phyloP scores from a whole-genome alignment of 2,113 vertebrate genomes.

The Elgaria multicarinata region DNA sequence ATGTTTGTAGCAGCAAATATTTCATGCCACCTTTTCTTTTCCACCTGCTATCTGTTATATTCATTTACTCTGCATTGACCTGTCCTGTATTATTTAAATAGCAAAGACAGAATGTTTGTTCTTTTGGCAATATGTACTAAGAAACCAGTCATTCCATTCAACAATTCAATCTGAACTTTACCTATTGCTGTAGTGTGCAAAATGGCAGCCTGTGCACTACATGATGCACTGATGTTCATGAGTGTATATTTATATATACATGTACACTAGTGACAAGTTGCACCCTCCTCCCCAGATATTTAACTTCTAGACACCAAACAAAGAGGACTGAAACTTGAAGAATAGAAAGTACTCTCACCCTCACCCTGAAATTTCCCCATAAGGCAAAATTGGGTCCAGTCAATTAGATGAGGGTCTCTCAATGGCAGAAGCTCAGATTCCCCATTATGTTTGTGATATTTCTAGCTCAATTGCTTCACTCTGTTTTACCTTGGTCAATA shows the following conservation, averaged over 20 bases:
- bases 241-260: too few species aligned
- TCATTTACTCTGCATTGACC: neutral
- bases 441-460: neutral
- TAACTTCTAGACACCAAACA: neutral
- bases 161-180: neutral
- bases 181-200: neutral
- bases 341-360: neutral
- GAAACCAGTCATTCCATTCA: neutral
- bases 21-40: neutral
- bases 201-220: neutral
- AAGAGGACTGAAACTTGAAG: neutral
- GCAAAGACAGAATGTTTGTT: neutral
- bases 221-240: neutral
- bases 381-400: neutral
- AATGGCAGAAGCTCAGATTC: neutral
- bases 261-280: neutral
- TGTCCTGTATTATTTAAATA: neutral
- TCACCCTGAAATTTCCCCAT: neutral
- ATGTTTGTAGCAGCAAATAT: neutral
- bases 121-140: neutral
- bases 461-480: neutral
- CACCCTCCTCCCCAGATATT: neutral
- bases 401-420: rapidly evolving
- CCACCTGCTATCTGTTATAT: too few species aligned
- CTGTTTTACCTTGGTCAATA: neutral